Conservation (phyloP, 2,113 vertebrate genomes). For the Cyprinus carpio region DNA sequence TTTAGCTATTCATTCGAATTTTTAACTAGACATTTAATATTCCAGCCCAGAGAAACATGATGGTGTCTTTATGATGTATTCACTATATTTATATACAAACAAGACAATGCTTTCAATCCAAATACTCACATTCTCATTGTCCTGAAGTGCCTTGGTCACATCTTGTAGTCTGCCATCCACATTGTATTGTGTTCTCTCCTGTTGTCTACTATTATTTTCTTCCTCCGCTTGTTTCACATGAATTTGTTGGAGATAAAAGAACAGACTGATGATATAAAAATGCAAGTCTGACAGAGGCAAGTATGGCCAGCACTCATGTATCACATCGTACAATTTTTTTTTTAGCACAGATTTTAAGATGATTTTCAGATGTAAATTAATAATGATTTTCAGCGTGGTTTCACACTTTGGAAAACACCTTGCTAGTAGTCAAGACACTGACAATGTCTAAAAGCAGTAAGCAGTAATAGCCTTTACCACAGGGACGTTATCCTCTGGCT, state of each 20-base stretch:
- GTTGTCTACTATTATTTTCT: slow-evolving; percentile 57
- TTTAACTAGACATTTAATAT: neutral
- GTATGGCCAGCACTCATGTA: neutral
- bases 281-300: neutral
- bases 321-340: neutral
- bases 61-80: neutral
- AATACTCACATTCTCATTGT: slow-evolving; percentile 75
- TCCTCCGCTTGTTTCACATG: slow-evolving; percentile 65
- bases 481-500: slow-evolving; percentile 72
- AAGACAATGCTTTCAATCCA: neutral
- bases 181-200: slow-evolving; percentile 61
- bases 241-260: slow-evolving; percentile 46
- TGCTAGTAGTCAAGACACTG: neutral
- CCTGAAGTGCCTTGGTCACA: slow-evolving; percentile 78
- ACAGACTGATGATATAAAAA: neutral
- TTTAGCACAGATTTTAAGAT: neutral
- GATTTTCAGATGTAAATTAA: neutral
- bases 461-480: slow-evolving; percentile 74
- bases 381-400: no score
- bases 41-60: neutral
- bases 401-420: no score
- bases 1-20: neutral
- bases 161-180: slow-evolving; percentile 55
- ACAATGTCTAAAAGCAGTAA: neutral
- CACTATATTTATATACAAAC: neutral